Evolutionary conservation across 2,113 vertebrate genomes (phyloP), one percentile per base, ranked within the genome.

Genomic region (Cettia cetti): DNA sequence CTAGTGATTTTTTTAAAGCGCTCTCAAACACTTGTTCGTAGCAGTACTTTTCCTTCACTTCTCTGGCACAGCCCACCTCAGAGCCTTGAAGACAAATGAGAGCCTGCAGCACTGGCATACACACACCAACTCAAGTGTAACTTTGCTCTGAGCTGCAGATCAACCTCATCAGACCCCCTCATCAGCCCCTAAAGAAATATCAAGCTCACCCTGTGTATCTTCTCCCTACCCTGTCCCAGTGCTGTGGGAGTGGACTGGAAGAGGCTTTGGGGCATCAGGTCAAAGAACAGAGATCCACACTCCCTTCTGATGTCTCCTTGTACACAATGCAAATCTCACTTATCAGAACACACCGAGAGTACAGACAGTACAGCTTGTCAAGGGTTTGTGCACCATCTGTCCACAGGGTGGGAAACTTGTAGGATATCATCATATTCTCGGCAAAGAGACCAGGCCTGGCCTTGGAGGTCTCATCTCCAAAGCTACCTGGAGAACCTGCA

Each of bases 81-180:
- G 28, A 70, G 24, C 8, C 53, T 26, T 56, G 17, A 56, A 44
- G 27, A 70, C 13, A 68, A 50, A 47, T 8, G 2, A 77, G 14
- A 65, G 60, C 24, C 39, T 68, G 17, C 22, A 89, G 31, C 47
- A 64, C 27, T 9, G 13, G 26, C 63, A 44, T 27, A 61, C 20
- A 26, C 7, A 33, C 5, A 61, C 0, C 1, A 40, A 57, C 8
- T 57, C 33, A 59, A 39, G 11, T 0, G 1, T 66, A 61, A 64
- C 44, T 88, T 31, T 50, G 15, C 18, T 77, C 49, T 69, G 72
- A 94, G 50, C 71, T 74, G 53, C n/a, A 69, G 37, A 19, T 10
- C 35, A 80, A 16, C 23, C 10, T 68, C 82, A 65, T 35, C 44
- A 90, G 71, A 86, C 7, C 9, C 11, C 9, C 13, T 65, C 6